Evolutionary conservation across 2,797 vertebrate genomes (phyloP), one percentile per base, ranked within the genome.

Genomic region (Anguilla pacifica): DNA sequence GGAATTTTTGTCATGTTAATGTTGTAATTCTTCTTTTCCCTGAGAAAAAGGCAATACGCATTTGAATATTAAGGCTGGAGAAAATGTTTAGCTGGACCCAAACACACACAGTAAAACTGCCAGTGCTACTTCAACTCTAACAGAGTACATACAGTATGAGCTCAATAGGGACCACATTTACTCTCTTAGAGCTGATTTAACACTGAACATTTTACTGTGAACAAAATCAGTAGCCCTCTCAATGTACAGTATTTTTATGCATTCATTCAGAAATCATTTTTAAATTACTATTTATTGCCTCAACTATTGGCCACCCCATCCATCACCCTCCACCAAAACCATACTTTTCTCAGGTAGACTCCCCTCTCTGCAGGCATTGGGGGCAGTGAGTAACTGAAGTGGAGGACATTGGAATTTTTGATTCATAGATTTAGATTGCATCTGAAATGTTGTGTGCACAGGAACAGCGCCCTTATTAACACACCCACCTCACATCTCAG

Each of bases 371-470:
- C 87, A 84, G 28, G 35, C 31, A 31, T 25, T 87, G 86, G 82
- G 86, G 46, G 72, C 35, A 57, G 28, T 85, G 51, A 49, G 67
- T 61, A 77, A 87, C 59, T 43, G 72, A 31, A 49, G 22, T 5
- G 9, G 7, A 82, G 79, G n/a, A 82, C 22, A 22, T 31, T 11
- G 43, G 46, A 13, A 39, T 22, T n/a, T 22, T 51, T 82, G 25
- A 85, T 49, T 43, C 57, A 55, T 51, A 25, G 43, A 86, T 72
- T 70, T 46, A 43, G 57, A 64, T 85, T 85, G 59, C 72, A 43
- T 67, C 87, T 85, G 83, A 49, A 39, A 64, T 67, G n/a, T 53
- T 70, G 28, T 53, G 46, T 79, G 43, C 77, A 72, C 39, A 85
- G 53, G 74, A 83, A 35, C 39, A 11, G 55, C 1, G 22, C 17